A percentile compares a stretch with the other conserved stretches of the same genome.
Evolutionary conservation across 2,888 invertebrate genomes (phyloP).

Genomic region (Caenorhabditis imperialis): DNA sequence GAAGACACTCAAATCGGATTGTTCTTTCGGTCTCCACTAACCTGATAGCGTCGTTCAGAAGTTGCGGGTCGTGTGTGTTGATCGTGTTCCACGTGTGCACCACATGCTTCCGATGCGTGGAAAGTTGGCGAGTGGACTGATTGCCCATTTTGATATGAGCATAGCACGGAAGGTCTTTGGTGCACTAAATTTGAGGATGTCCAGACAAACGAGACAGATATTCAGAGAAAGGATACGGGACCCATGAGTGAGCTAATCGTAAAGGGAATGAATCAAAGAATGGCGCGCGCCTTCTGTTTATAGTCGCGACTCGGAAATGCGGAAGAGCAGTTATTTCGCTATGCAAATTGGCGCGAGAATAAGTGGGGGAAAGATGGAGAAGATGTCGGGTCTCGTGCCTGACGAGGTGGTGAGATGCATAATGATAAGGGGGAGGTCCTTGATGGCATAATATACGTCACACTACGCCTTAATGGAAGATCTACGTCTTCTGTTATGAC

Average conservation of each 20-base stretch:
- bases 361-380: background rate
- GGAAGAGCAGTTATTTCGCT: constrained; percentile 24
- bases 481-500: too few species aligned
- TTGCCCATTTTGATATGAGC: constrained; percentile 58
- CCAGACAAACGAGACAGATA: background rate
- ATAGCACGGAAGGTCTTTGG: constrained; percentile 34
- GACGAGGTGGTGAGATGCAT: constrained; percentile 15
- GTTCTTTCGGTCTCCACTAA: constrained; percentile 1
- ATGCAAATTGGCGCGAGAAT: constrained; percentile 46
- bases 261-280: constrained; percentile 18
- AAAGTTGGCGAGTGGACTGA: constrained; percentile 57
- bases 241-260: constrained; percentile 25
- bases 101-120: constrained; percentile 59
- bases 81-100: constrained; percentile 67
- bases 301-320: background rate
- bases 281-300: constrained; percentile 3
- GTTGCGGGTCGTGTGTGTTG: constrained; percentile 58
- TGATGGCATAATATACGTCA: too few species aligned
- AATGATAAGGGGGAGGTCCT: too few species aligned
- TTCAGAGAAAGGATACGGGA: too few species aligned
- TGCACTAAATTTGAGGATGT: constrained; percentile 18
- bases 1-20: constrained; percentile 13
- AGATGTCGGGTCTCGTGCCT: constrained; percentile 12
- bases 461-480: too few species aligned
- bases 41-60: constrained; percentile 63